Conservation (phyloP, 2,113 vertebrate genomes). For the Xiphias gladius region DNA sequence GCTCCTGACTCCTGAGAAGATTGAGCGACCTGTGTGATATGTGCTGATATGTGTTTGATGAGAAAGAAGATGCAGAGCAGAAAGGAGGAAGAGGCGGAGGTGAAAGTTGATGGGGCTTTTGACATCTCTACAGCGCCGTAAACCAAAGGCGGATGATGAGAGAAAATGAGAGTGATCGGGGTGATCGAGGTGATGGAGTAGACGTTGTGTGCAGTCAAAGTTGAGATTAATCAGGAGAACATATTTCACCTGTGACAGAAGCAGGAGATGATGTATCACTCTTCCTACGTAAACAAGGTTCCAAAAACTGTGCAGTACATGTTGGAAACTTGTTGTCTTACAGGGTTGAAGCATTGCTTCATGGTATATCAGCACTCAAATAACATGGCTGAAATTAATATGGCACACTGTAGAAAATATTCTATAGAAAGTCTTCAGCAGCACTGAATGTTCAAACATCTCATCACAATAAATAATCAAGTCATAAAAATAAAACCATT, state of each 20-base stretch:
- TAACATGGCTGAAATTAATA: too few species aligned
- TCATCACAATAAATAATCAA: too few species aligned
- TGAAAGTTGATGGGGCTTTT: constrained; percentile 56
- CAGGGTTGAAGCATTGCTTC: not conserved
- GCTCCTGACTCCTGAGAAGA: not conserved
- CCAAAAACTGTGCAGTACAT: not conserved
- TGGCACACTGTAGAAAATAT: too few species aligned
- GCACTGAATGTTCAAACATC: too few species aligned
- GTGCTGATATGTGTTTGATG: not conserved
- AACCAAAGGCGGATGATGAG: constrained; percentile 67
- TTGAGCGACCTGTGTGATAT: not conserved
- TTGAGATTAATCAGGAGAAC: constrained; percentile 33
- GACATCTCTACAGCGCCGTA: constrained; percentile 57
- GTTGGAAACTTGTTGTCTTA: not conserved
- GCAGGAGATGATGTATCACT: not conserved
- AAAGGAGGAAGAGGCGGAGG: constrained; percentile 22
- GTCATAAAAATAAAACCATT: too few species aligned
- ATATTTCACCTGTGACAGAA: not conserved
- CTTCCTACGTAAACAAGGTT: not conserved
- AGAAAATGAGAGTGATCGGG: constrained; percentile 56
- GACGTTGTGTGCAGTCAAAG: constrained; percentile 5
- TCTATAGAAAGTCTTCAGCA: too few species aligned
- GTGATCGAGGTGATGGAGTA: constrained; percentile 25
- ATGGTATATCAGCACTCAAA: too few species aligned
- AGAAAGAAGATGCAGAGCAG: not conserved